A percentile compares a stretch with the other conserved stretches of the same genome.
Conservation (phyloP, 2,797 vertebrate species). For the Esox masquinongy region DNA sequence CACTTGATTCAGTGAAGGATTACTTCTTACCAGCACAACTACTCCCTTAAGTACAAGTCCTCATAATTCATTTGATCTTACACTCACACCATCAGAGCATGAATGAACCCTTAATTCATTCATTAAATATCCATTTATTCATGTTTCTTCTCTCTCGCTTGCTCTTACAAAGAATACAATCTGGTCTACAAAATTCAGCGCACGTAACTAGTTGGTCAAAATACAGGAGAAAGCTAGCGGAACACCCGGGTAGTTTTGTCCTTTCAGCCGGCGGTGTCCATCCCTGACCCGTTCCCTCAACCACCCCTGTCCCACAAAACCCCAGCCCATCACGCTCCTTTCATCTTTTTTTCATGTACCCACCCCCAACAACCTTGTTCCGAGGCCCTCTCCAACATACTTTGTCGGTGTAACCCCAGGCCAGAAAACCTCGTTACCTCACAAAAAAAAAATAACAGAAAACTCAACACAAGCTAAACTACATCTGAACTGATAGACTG, state of each 20-base stretch:
- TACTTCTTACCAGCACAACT: background rate
- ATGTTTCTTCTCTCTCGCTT: conserved; percentile 68
- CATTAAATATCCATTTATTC: conserved; percentile 80
- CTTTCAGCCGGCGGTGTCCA: conserved; percentile 32
- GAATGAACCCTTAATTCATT: conserved; percentile 41
- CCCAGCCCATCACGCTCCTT: conserved; percentile 7
- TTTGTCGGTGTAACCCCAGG: conserved; percentile 32
- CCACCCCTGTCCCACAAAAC: conserved; percentile 11
- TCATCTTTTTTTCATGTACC: background rate
- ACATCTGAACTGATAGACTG: conserved; percentile 58
- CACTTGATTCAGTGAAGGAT: background rate
- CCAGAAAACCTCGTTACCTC: conserved; percentile 41
- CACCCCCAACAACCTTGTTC: conserved; percentile 26
- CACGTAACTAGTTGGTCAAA: conserved; percentile 71
- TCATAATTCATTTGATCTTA: conserved; percentile 9
- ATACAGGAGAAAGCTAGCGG: conserved; percentile 65
- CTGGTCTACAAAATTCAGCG: conserved; percentile 72
- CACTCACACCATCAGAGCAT: conserved; percentile 1
- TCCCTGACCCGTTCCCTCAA: background rate
- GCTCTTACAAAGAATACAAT: conserved; percentile 75
- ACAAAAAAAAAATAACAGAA: conserved; percentile 37
- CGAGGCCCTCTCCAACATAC: conserved; percentile 39
- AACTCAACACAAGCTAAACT: conserved; percentile 61
- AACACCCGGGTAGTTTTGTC: conserved; percentile 56
- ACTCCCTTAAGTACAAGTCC: background rate